phyloP scores from a whole-genome alignment of 2,888 invertebrate species.

The Deroplatys truncata region DNA sequence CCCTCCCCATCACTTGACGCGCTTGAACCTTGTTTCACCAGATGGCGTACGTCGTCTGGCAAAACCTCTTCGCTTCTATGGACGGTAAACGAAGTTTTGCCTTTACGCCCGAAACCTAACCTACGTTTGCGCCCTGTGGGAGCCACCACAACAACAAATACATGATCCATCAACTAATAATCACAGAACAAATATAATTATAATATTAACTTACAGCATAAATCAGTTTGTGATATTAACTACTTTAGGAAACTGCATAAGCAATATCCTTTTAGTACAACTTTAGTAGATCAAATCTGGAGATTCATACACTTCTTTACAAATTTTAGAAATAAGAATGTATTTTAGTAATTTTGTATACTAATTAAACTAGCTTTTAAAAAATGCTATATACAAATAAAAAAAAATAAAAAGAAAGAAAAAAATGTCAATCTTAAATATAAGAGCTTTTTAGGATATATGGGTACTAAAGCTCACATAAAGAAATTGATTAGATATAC shows the following conservation, averaged over 20 bases:
- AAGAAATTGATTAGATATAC: no score
- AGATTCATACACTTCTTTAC: no score
- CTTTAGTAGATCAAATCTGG: no score
- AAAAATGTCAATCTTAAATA: no score
- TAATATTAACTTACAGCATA: neutral
- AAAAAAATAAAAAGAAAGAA: no score
- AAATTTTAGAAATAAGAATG: no score
- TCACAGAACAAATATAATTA: neutral
- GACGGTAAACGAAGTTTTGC: slow-evolving; percentile 94
- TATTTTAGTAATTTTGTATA: no score
- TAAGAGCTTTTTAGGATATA: no score
- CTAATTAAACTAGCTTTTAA: no score
- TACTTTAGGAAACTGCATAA: neutral
- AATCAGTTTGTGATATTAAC: neutral
- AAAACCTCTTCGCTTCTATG: slow-evolving; percentile 97
- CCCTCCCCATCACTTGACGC: slow-evolving; percentile 91
- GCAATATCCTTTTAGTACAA: neutral
- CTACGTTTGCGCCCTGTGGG: slow-evolving; percentile 82
- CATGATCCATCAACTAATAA: neutral
- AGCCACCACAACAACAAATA: slow-evolving; percentile 12
- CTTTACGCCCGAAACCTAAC: slow-evolving; percentile 92
- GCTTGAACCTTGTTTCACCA: slow-evolving; percentile 75
- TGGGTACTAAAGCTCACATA: no score
- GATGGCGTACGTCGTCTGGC: slow-evolving; percentile 74
- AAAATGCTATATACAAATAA: no score